These are phyloP conservation scores for Elephas maximus DNA, from an alignment of 2,113 vertebrate genomes.

Conservation along the genomic window DNA sequence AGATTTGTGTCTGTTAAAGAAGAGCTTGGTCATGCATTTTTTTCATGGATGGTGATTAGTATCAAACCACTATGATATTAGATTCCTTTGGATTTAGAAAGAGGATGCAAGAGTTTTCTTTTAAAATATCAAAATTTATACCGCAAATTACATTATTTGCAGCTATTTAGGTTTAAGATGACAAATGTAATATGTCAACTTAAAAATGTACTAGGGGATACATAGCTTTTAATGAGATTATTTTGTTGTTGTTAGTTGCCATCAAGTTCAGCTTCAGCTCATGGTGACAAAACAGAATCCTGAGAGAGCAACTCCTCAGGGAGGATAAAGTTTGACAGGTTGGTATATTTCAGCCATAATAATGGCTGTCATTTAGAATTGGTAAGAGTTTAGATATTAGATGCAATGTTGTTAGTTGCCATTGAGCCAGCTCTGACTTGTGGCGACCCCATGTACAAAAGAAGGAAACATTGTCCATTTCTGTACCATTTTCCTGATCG, in stretches of 20 bases:
- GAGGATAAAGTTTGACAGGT: not conserved
- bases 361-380: not conserved
- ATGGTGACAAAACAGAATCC: not conserved
- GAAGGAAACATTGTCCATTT: too few relatives aligned
- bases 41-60: not conserved
- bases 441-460: too few relatives aligned
- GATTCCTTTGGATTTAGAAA: conserved; percentile 37
- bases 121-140: conserved; percentile 25
- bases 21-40: not conserved
- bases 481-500: too few relatives aligned
- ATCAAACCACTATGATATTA: conserved; percentile 8
- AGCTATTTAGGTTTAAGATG: conserved; percentile 9
- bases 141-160: conserved; percentile 7
- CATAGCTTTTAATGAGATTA: conserved; percentile 29
- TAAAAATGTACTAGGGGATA: not conserved
- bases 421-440: too few relatives aligned
- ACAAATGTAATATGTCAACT: conserved; percentile 11
- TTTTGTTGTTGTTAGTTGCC: not conserved
- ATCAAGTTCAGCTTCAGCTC: too few relatives aligned
- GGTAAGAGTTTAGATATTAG: conserved; percentile 29
- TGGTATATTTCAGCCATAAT: conserved; percentile 20
- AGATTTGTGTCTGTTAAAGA: conserved; percentile 13
- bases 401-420: not conserved
- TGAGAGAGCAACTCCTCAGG: not conserved
- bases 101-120: not conserved